Evolutionary conservation across 2,797 vertebrate species (phyloP).

Genomic region (Parauchenoglanis ngamensis): DNA sequence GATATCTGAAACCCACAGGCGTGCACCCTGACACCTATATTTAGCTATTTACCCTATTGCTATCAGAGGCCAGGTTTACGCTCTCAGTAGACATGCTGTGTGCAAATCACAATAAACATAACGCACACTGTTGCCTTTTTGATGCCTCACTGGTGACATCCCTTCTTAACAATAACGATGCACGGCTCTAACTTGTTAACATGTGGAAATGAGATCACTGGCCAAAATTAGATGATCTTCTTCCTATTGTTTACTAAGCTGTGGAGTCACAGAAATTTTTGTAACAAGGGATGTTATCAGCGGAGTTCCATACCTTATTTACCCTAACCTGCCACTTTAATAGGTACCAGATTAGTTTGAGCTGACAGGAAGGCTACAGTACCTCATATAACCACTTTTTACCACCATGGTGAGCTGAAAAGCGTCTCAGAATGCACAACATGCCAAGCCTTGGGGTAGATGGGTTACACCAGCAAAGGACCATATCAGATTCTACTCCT

Average conservation of each 20-base stretch:
- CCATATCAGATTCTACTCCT: background rate
- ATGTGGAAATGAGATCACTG: background rate
- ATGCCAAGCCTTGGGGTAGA: background rate
- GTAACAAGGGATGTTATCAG: background rate
- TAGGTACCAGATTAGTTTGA: background rate
- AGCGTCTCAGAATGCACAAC: background rate
- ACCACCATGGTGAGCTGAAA: background rate
- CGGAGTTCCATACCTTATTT: background rate
- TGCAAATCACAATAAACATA: constrained; percentile 15
- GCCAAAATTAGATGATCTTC: background rate
- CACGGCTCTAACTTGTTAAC: background rate
- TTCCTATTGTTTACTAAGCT: background rate
- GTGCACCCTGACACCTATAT: background rate
- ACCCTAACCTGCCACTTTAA: background rate
- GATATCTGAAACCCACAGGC: background rate
- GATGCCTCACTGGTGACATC: background rate
- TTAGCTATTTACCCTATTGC: constrained; percentile 17
- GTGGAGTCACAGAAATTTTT: background rate
- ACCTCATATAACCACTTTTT: background rate
- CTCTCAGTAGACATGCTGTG: background rate
- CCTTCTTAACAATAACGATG: background rate
- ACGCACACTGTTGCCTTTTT: background rate
- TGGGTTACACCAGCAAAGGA: background rate
- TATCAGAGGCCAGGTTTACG: background rate
- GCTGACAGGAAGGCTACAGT: background rate